These are phyloP conservation scores for Amblyopsis hoosieri DNA, from an alignment of 2,797 vertebrate species.

Conservation along the genomic window DNA sequence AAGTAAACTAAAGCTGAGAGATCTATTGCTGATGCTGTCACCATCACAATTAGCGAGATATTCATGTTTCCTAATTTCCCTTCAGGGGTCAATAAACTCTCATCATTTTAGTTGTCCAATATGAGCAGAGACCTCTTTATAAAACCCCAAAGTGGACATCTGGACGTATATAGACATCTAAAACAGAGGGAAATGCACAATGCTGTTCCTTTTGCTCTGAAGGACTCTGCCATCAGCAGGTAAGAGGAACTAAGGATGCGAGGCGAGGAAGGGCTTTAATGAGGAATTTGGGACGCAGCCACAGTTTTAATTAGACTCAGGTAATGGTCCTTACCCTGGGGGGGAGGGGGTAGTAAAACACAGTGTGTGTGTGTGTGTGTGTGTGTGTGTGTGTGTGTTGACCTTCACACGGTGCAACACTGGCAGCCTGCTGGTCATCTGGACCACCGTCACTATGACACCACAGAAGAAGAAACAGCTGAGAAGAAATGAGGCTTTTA, in stretches of 20 bases:
- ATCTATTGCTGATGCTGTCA: too few relatives aligned
- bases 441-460: conserved; percentile 56
- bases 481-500: conserved; percentile 78
- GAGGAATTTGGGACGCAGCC: conserved; percentile 56
- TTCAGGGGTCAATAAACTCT: too few relatives aligned
- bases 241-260: background rate
- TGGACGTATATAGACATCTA: too few relatives aligned
- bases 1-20: background rate
- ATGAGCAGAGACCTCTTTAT: too few relatives aligned
- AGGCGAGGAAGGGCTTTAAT: conserved; percentile 24
- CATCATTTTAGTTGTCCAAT: too few relatives aligned
- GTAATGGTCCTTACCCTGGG: conserved; percentile 70
- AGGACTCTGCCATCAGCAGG: conserved; percentile 33
- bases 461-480: conserved; percentile 62
- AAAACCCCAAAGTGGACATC: too few relatives aligned
- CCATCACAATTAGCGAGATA: too few relatives aligned
- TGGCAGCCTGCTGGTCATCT: conserved; percentile 44
- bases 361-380: too few relatives aligned
- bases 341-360: background rate
- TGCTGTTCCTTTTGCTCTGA: conserved; percentile 31
- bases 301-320: conserved; percentile 60
- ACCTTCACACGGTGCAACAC: conserved; percentile 70
- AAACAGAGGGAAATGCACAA: too few relatives aligned
- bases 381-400: conserved; percentile 22
- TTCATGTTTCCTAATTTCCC: too few relatives aligned